Evolutionary conservation across 2,888 invertebrate genomes (phyloP).

Genomic region (Heliconius ismenius): DNA sequence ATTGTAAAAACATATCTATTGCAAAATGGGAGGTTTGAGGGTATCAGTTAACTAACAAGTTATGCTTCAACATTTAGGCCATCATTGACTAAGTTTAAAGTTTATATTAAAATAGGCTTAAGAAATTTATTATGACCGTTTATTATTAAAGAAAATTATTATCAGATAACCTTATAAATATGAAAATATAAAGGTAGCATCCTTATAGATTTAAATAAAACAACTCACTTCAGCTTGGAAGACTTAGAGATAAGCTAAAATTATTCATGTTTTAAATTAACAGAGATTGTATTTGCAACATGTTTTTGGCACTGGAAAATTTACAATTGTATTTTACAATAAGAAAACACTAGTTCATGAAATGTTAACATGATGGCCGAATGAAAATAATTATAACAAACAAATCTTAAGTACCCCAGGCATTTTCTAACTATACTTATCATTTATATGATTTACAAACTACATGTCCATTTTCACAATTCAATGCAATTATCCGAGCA

Average conservation of each 20-base stretch:
- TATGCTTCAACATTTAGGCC: slow-evolving; percentile 21
- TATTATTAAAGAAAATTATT: not conserved
- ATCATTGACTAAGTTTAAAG: slow-evolving; percentile 4
- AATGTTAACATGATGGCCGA: slow-evolving; percentile 23
- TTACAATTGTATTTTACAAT: not conserved
- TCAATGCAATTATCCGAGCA: slow-evolving; percentile 62
- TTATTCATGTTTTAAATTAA: slow-evolving; percentile 20
- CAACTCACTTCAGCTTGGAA: slow-evolving; percentile 14
- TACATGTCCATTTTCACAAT: slow-evolving; percentile 48
- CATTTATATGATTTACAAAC: slow-evolving; percentile 25
- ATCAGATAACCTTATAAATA: not conserved
- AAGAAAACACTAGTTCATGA: not conserved
- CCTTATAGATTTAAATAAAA: slow-evolving; percentile 6
- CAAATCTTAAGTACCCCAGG: slow-evolving; percentile 42
- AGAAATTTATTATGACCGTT: not conserved
- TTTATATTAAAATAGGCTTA: slow-evolving; percentile 1
- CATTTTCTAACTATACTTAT: slow-evolving; percentile 35
- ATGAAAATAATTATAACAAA: slow-evolving; percentile 29
- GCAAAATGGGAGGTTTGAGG: slow-evolving; percentile 37
- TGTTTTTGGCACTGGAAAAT: slow-evolving; percentile 22
- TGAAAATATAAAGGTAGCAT: slow-evolving; percentile 16
- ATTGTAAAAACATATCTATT: slow-evolving; percentile 45
- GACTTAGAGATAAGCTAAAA: slow-evolving; percentile 14
- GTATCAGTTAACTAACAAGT: slow-evolving; percentile 4
- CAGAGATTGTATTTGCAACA: not conserved